Percentiles rank a stretch among this genome's conserved stretches.
phyloP scores from a whole-genome alignment of 2,113 vertebrate genomes.

The Ammodytes dubius region DNA sequence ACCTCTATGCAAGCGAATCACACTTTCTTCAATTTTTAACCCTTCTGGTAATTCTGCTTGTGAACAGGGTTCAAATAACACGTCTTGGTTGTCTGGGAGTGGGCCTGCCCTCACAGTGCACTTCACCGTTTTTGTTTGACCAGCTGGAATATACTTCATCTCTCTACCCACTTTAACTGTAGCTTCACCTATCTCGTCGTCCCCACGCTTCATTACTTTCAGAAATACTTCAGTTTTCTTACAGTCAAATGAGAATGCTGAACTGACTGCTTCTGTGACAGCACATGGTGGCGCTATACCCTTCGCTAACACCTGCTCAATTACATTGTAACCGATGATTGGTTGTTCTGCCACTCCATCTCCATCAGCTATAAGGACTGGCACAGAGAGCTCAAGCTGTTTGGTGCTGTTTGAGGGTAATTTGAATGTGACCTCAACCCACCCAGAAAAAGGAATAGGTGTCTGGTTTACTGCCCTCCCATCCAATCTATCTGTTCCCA shows the following conservation, averaged over 20 bases:
- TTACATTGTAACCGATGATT: slow-evolving; percentile 33
- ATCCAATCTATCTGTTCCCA: too few species aligned
- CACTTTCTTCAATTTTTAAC: too few species aligned
- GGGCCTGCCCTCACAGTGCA: too few species aligned
- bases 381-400: slow-evolving; percentile 13
- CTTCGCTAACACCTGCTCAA: slow-evolving; percentile 21
- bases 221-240: slow-evolving; percentile 37
- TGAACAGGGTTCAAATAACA: too few species aligned
- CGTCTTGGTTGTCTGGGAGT: too few species aligned
- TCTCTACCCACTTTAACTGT: too few species aligned
- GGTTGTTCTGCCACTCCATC: slow-evolving; percentile 19
- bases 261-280: slow-evolving; percentile 18
- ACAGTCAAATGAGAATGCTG: slow-evolving; percentile 45
- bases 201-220: slow-evolving; percentile 10
- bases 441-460: not conserved
- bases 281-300: not conserved
- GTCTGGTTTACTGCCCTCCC: not conserved
- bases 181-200: too few species aligned
- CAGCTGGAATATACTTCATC: too few species aligned
- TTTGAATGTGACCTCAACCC: slow-evolving; percentile 30
- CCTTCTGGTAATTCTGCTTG: too few species aligned
- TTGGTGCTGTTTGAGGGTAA: not conserved
- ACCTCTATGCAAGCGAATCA: too few species aligned
- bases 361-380: slow-evolving; percentile 24
- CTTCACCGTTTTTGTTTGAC: too few species aligned